Evolutionary conservation across 1,140 invertebrate species (phyloP).

Genomic region (Musca domestica): DNA sequence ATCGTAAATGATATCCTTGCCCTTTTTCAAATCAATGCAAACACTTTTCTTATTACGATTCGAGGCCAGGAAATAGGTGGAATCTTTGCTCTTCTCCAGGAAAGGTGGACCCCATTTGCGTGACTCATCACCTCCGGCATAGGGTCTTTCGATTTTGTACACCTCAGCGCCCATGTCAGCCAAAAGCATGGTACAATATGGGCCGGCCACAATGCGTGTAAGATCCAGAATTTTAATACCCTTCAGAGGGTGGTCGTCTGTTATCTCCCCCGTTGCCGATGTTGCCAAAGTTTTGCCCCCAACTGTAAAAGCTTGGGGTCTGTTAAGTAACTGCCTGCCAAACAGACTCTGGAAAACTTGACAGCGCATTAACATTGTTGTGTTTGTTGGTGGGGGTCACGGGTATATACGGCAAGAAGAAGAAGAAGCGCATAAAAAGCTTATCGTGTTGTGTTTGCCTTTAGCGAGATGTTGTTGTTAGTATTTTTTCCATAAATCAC

Average conservation of each 20-base stretch:
- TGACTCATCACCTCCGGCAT: constrained; percentile 74
- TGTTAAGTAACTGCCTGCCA: background rate
- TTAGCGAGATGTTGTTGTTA: too few relatives aligned
- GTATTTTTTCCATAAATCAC: too few relatives aligned
- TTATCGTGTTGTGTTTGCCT: too few relatives aligned
- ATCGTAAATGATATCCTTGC: constrained; percentile 71
- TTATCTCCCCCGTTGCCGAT: constrained; percentile 6
- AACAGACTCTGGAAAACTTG: too few relatives aligned
- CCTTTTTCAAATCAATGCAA: constrained; percentile 82
- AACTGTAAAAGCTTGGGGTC: background rate
- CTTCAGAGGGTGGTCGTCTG: constrained; percentile 40
- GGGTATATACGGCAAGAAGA: too few relatives aligned
- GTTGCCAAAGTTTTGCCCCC: background rate
- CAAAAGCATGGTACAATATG: constrained; percentile 90
- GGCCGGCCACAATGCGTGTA: constrained; percentile 78
- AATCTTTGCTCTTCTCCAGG: constrained; percentile 67
- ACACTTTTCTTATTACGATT: constrained; percentile 97
- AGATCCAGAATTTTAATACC: constrained; percentile 79
- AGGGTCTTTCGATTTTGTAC: constrained; percentile 82
- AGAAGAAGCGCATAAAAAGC: too few relatives aligned
- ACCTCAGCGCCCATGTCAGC: constrained; percentile 93
- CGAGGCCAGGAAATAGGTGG: constrained; percentile 81
- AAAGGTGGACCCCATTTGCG: constrained; percentile 93
- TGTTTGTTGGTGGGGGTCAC: too few relatives aligned
- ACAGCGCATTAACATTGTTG: too few relatives aligned